A percentile compares a stretch with the other conserved stretches of the same genome.
Conservation (phyloP, 2,113 vertebrate genomes). For the Mobula hypostoma region DNA sequence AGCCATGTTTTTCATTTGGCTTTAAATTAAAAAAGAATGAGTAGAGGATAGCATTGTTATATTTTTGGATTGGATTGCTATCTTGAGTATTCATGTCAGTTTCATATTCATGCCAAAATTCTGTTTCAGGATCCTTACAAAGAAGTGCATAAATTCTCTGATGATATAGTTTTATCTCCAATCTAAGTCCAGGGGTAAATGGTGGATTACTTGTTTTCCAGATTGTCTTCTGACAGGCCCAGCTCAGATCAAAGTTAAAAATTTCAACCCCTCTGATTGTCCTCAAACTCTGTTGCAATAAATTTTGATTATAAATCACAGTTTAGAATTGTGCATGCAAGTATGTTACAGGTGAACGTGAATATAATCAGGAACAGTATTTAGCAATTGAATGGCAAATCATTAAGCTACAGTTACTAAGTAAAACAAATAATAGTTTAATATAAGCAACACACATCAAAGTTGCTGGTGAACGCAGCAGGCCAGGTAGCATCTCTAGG, state of each 20-base stretch:
- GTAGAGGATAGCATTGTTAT: neutral
- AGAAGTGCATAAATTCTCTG: neutral
- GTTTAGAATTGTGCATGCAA: neutral
- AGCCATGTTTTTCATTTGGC: conserved; percentile 24
- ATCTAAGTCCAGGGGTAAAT: neutral
- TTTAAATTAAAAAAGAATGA: neutral
- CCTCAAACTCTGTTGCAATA: neutral
- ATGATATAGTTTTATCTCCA: neutral
- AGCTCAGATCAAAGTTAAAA: neutral
- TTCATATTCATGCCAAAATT: neutral
- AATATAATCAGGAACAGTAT: neutral
- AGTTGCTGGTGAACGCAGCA: too few relatives aligned
- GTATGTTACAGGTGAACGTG: neutral
- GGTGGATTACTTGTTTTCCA: neutral
- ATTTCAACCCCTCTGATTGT: neutral
- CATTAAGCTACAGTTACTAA: neutral
- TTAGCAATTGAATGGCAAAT: neutral
- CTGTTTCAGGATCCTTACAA: neutral
- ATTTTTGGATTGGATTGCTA: neutral
- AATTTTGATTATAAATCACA: neutral
- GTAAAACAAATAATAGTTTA: neutral
- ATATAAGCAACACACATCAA: neutral
- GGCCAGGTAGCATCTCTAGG: too few relatives aligned
- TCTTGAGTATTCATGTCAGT: too few relatives aligned
- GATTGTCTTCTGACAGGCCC: neutral